Evolutionary conservation across 2,888 invertebrate genomes (phyloP), one percentile per base, ranked within the genome.

Genomic region (Stenchaetothrips biformis): DNA sequence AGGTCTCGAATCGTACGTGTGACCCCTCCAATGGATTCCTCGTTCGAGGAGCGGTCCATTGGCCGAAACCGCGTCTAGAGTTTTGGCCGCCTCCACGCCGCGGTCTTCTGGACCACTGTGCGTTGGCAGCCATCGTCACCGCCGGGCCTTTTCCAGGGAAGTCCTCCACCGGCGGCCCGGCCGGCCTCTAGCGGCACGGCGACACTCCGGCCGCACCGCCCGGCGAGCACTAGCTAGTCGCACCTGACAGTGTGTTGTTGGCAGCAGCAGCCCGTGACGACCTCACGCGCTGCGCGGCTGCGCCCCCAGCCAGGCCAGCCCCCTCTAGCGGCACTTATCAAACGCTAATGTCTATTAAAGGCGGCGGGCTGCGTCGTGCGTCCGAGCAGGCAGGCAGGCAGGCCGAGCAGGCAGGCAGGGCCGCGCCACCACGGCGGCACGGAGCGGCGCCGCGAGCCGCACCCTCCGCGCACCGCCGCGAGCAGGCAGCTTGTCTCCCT

Each of bases 321-420:
- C 25, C 67, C 67, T 74, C 67, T 25, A 25, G 67, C 67, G 67
- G 67, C 67, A 74, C 67, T 74, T 74, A 74, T 74, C 67, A 74
- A 74, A 74, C 67, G 67, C 67, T 74, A 74, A 74, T 74, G 67
- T 74, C 67, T 21, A 74, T 74, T 74, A 74, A 74, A 74, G 67
- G 25, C 67, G 11, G 11, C 67, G 21, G 25, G 53, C 18, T 18
- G 53, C 67, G 21, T 21, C 21, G 67, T 16, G n/a, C 67, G 37
- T 37, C 1, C 53, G 13, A 7, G 49, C 8, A 49, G 53, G 53
- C 53, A 18, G 53, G 18, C 59, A 16, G 59, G 13, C 13, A 9
- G 59, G 59, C 13, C 9, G 13, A 59, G 59, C 18, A 16, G 6
- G 6, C 59, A 0, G 59, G 6, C 6, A 59, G 59, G 59, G 0